Percentiles rank a stretch among this genome's conserved stretches.
Conservation (phyloP, 1,140 invertebrate genomes). For the Monomorium pharaonis region DNA sequence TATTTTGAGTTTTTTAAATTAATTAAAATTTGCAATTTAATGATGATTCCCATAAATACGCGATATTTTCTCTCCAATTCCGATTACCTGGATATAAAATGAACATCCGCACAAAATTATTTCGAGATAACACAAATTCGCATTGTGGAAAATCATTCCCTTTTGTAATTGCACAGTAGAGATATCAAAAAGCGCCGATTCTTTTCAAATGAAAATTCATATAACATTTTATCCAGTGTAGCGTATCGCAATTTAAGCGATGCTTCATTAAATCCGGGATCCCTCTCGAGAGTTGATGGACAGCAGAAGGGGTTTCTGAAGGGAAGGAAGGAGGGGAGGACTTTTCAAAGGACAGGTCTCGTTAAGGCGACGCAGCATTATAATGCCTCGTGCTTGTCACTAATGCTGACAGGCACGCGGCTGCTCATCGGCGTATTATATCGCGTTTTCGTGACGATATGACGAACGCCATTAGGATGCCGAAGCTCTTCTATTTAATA, state of each 20-base stretch:
- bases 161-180: not conserved
- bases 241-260: constrained; percentile 62
- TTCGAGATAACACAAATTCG: not conserved
- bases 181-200: constrained; percentile 38
- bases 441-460: constrained; percentile 41
- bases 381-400: constrained; percentile 64
- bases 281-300: constrained; percentile 76
- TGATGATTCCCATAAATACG: not conserved
- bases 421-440: constrained; percentile 67
- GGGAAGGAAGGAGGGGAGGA: constrained; percentile 71
- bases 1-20: not conserved
- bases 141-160: not conserved
- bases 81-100: constrained; percentile 8
- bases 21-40: not conserved
- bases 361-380: constrained; percentile 83
- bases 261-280: constrained; percentile 78
- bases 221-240: constrained; percentile 14
- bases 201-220: constrained; percentile 46
- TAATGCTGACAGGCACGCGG: constrained; percentile 66
- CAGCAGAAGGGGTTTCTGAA: constrained; percentile 73
- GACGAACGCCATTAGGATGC: constrained; percentile 40
- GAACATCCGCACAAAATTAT: not conserved
- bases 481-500: constrained; percentile 62
- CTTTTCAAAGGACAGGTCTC: constrained; percentile 77
- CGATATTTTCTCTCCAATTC: constrained; percentile 10